These are phyloP conservation scores for Pardosa pseudoannulata DNA, from an alignment of 2,888 invertebrate genomes.

Conservation along the genomic window DNA sequence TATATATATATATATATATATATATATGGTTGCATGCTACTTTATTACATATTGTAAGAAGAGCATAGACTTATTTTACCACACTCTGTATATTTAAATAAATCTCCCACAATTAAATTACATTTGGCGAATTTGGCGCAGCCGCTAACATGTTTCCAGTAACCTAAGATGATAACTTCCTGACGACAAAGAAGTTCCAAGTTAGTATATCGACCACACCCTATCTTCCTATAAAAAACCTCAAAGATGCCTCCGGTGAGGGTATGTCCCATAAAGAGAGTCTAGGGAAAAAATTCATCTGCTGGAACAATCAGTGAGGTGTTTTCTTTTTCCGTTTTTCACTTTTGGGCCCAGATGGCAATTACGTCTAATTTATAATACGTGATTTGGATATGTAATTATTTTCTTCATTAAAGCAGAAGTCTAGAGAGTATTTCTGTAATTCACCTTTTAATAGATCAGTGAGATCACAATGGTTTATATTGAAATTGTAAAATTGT, in stretches of 20 bases:
- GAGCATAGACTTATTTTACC: too few relatives aligned
- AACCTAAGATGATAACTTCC: constrained; percentile 30
- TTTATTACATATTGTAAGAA: too few relatives aligned
- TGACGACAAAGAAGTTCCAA: constrained; percentile 32
- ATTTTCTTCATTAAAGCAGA: not conserved
- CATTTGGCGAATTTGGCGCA: not conserved
- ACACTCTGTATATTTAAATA: too few relatives aligned
- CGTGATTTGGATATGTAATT: constrained; percentile 29
- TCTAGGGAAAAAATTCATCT: constrained; percentile 13
- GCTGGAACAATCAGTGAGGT: constrained; percentile 16
- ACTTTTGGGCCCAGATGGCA: constrained; percentile 15
- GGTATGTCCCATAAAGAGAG: constrained; percentile 29
- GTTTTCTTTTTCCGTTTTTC: constrained; percentile 16
- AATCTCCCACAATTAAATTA: too few relatives aligned
- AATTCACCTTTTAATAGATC: too few relatives aligned
- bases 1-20: too few relatives aligned
- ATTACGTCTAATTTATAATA: constrained; percentile 54
- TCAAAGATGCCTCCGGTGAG: constrained; percentile 23
- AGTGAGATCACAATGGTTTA: too few relatives aligned
- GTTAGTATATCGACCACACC: constrained; percentile 39
- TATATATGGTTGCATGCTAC: too few relatives aligned
- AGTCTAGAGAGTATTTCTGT: too few relatives aligned
- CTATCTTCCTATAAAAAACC: constrained; percentile 24
- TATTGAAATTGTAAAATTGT: too few relatives aligned
- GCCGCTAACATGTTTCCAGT: not conserved